Base-by-base conservation (phyloP, 2,888 invertebrate genomes). In the Drosophila kanekoi region DNA sequence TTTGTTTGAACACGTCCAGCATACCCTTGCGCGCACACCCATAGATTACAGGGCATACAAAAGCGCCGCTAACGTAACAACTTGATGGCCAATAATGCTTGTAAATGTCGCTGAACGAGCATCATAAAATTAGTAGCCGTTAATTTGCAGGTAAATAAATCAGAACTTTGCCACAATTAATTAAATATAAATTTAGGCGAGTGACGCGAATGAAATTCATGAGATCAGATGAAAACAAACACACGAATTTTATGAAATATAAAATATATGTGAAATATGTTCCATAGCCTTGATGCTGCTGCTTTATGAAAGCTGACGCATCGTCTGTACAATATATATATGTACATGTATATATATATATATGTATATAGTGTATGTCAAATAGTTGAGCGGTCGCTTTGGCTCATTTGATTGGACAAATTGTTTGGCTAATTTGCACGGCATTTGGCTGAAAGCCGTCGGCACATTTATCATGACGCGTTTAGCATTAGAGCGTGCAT, bases 391-490 rank as follows among this genome's bases (percentile, higher is more conserved):
- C 41, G 43, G 43, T 68, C 40, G 75, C 44, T 67, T 64, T 69
- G 52, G 40, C 65, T 64, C 41, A 64, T 74, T 69, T 64, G 66
- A 60, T 66, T 83, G 71, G 80, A 81, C 80, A 82, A 82, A 87
- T 83, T 84, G 79, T 71, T 73, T 73, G 76, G 87, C 68, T 87
- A 83, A 83, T 87, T 83, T 81, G 72, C 71, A 53, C 54, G 84
- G 82, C 74, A 81, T 82, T 84, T 81, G 62, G 62, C 51, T 72
- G 60, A 74, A 80, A 87, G 81, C 72, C 81, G 57, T 53, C 63
- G 67, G 59, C 78, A 73, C 75, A 83, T 83, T 83, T 83, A 76
- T 87, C 82, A 83, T 75, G 61, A 64, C 67, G 72, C 67, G 59
- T 70, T 67, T 52, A 59, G 66, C 69, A 71, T 77, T 66, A 47